Base-by-base conservation (phyloP, 2,888 invertebrate genomes). In the Drosophila mayaguana region DNA sequence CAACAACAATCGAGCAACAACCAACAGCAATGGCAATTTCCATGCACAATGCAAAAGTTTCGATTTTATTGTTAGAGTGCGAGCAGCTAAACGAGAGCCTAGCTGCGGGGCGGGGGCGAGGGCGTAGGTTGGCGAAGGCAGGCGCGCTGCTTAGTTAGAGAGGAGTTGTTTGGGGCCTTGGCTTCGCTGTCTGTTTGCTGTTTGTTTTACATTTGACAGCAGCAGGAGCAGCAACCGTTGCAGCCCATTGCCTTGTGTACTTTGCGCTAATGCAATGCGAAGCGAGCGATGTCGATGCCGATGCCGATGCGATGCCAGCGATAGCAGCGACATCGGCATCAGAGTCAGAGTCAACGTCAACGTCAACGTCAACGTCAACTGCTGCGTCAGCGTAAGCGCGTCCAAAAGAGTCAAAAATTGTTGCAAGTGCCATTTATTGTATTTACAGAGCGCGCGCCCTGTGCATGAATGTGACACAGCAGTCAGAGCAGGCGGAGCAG, bases 31-130 rank as follows among this genome's bases (percentile, higher is more conserved):
- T 75, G 75, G 67, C 83, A 86, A 82, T 81, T 85, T 87, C 73
- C 84, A 82, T 84, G 78, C 78, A 87, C 82, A 85, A 83, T 83
- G 82, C 80, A 88, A 83, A 86, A 85, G 84, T 85, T 85, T 85
- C 84, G 84, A 85, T 85, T 85, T 85, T 82, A 84, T 87, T 87
- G 84, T 78, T 76, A 64, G 82, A 72, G 72, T 67, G 80, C 65
- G 68, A 72, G 68, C 62, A 60, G 54, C 69, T 53, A 70, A 64
- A 36, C 50, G 69, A 42, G 38, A 36, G 66, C 63, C 45, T 40
- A 61, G 28, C 20, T 3, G 16, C 9, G 34, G 18, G 43, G 14
- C 1, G 0, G 16, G 32, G 12, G 20, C 20, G 12, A 2, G 25
- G 22, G 9, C 14, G 18, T 7, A 36, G 1, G n/a, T 12, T 14